phyloP scores from a whole-genome alignment of 2,113 vertebrate genomes.

The Saiga tatarica region DNA sequence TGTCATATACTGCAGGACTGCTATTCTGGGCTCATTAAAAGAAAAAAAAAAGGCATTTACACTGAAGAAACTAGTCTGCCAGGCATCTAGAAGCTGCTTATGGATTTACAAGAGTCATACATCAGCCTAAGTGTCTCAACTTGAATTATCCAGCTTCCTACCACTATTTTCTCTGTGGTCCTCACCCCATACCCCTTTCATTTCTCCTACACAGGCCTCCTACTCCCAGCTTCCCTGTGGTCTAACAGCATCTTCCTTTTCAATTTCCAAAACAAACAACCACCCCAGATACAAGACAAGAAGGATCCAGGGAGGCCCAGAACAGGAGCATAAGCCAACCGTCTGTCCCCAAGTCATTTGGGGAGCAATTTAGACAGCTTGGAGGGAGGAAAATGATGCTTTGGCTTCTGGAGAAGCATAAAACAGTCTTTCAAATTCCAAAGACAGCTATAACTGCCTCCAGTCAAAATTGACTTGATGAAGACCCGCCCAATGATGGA shows the following conservation, averaged over 20 bases:
- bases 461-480: neutral
- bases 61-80: neutral
- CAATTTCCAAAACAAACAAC: neutral
- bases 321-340: neutral
- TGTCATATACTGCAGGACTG: neutral
- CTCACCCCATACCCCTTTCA: neutral
- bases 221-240: neutral
- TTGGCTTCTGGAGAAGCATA: constrained; percentile 31
- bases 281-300: neutral
- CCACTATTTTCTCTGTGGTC: neutral
- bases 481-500: neutral
- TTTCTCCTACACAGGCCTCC: neutral
- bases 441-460: neutral
- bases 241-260: neutral
- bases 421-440: neutral
- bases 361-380: constrained; percentile 36
- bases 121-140: neutral
- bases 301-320: neutral
- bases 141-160: neutral
- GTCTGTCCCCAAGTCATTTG: constrained; percentile 18
- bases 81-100: neutral
- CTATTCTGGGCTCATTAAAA: neutral
- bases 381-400: neutral
- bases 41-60: neutral
- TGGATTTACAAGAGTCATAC: neutral